A percentile compares a stretch with the other conserved stretches of the same genome.
phyloP scores from a whole-genome alignment of 2,113 vertebrate species.

The Amazona vittata region DNA sequence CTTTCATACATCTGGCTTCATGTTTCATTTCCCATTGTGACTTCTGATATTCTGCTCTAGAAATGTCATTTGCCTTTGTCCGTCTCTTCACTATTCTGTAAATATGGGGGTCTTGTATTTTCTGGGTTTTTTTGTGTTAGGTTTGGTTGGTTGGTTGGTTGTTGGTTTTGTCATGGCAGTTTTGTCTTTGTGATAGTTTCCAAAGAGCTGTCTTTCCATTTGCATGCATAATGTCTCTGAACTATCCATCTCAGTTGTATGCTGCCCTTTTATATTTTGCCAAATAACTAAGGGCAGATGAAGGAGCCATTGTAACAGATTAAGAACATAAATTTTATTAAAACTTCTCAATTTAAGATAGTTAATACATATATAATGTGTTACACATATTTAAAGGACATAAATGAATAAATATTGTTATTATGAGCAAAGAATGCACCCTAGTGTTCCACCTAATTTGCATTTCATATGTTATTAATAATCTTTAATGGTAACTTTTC shows the following conservation, averaged over 20 bases:
- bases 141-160: neutral
- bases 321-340: neutral
- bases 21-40: neutral
- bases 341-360: neutral
- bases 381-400: neutral
- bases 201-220: neutral
- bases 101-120: neutral
- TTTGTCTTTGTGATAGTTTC: neutral
- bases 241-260: accelerated
- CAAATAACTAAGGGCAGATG: neutral
- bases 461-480: neutral
- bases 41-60: neutral
- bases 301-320: neutral
- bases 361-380: neutral
- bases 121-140: neutral
- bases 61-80: neutral
- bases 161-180: neutral
- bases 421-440: neutral
- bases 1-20: neutral
- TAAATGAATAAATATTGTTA: neutral
- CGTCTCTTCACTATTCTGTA: neutral
- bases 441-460: neutral
- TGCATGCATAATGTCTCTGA: neutral
- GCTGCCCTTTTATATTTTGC: neutral
- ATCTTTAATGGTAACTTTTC: neutral